Evolutionary conservation across 2,113 vertebrate species (phyloP).

Genomic region (Austrofundulus limnaeus): DNA sequence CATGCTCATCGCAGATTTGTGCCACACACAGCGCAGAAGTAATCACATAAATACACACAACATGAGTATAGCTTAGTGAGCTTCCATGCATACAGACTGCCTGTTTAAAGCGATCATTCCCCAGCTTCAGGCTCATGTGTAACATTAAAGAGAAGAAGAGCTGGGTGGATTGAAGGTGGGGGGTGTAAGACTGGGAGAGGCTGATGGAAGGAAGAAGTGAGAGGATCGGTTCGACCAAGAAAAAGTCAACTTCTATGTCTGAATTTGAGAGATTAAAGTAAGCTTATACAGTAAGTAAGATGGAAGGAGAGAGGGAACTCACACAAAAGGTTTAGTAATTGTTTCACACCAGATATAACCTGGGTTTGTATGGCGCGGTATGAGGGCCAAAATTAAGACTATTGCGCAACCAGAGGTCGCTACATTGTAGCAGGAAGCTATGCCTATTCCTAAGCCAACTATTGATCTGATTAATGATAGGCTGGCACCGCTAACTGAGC

Average conservation of each 20-base stretch:
- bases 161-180: constrained; percentile 41
- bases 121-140: constrained; percentile 47
- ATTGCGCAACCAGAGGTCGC: no score
- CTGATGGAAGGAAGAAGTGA: constrained; percentile 8
- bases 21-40: constrained; percentile 19
- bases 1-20: constrained; percentile 9
- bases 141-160: constrained; percentile 31
- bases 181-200: constrained; percentile 13
- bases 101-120: constrained; percentile 64
- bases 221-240: constrained; percentile 28
- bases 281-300: no score
- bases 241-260: constrained; percentile 23
- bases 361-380: no score
- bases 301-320: not conserved
- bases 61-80: constrained; percentile 50
- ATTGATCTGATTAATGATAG: no score
- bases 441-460: no score
- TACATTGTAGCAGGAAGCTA: no score
- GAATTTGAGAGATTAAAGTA: not conserved
- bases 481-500: no score
- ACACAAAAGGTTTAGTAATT: no score
- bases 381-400: no score
- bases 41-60: constrained; percentile 33
- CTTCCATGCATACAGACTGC: constrained; percentile 70
- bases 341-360: no score